Base-by-base conservation (phyloP, 1,140 invertebrate species). In the Drosophila ambigua region DNA sequence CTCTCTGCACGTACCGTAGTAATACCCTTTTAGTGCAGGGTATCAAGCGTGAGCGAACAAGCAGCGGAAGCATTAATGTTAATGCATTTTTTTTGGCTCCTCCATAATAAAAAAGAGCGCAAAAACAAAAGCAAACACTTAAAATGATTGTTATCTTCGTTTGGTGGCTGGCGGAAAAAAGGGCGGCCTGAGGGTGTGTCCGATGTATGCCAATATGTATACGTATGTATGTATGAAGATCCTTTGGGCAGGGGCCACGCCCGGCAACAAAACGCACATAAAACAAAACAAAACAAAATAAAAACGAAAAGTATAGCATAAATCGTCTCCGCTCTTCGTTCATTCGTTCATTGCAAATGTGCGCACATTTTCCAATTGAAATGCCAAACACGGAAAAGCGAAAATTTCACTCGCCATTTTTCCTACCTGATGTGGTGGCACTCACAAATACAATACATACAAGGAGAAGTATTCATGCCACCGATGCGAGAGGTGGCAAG, bases 331-430 rank as follows among this genome's bases (percentile, higher is more conserved):
- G 52, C 53, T 60, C 48, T 39, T 24, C 23, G 26, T 62, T 66
- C 26, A 49, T 60, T 16, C 23, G 26, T 62, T 59, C 49, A 35
- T 60, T 71, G 79, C 59, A 79, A 83, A 83, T 84, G 79, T 83
- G 79, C 59, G 75, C 79, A 83, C 75, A 83, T 83, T 83, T 83
- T 69, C 65, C 79, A 83, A 83, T 83, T 83, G 79, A 79, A 83
- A 83, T 82, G 79, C 74, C 74, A 66, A 79, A 83, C 79, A 83
- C 79, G 79, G 78, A 78, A 59, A 72, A 39, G 52, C 64, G 64
- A 69, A 58, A 58, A 50, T 58, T 69, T 57, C 64, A 28, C 51
- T 68, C 64, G 45, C 45, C 57, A 73, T 54, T 72, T 55, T 54
- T 71, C 28, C 43, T 68, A 45, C 67, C 59, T 77, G 72, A 31